Evolutionary conservation across 2,113 vertebrate genomes (phyloP).

Genomic region (Carassius gibelio): DNA sequence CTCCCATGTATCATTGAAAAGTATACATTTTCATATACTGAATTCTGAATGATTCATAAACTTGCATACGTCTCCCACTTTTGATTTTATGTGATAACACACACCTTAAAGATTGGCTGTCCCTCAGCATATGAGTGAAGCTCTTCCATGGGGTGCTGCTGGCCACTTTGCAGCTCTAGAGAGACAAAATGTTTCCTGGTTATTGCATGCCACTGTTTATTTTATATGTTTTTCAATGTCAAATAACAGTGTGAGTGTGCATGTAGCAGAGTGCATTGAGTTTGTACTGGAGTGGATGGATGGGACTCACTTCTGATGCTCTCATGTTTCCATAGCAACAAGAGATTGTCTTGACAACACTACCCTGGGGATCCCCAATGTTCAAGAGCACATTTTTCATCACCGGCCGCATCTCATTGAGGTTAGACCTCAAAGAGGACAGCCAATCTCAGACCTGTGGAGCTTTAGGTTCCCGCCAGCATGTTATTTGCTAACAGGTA

Average conservation of each 20-base stretch:
- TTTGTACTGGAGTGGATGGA: constrained; percentile 38
- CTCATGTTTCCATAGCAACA: constrained; percentile 59
- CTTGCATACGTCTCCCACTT: no score
- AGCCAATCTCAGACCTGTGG: constrained; percentile 37
- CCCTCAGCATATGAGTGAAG: constrained; percentile 64
- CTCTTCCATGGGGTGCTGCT: constrained; percentile 63
- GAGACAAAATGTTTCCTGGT: constrained; percentile 41
- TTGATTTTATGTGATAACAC: constrained; percentile 33
- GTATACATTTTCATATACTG: not conserved
- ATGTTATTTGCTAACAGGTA: constrained; percentile 5
- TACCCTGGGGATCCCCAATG: constrained; percentile 55
- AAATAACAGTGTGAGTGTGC: not conserved
- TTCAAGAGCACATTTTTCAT: constrained; percentile 32
- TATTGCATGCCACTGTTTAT: not conserved
- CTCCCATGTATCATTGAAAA: not conserved
- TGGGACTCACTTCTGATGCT: constrained; percentile 48
- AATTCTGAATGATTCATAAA: no score
- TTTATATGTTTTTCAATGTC: not conserved
- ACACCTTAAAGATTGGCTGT: constrained; percentile 68
- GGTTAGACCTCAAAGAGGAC: constrained; percentile 21
- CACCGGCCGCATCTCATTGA: constrained; percentile 24
- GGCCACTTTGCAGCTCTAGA: constrained; percentile 67
- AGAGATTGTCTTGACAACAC: constrained; percentile 55
- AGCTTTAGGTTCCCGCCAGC: not conserved
- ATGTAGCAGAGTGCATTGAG: not conserved